Conservation (phyloP, 2,113 vertebrate genomes). For the Dunckerocampus dactyliophorus region DNA sequence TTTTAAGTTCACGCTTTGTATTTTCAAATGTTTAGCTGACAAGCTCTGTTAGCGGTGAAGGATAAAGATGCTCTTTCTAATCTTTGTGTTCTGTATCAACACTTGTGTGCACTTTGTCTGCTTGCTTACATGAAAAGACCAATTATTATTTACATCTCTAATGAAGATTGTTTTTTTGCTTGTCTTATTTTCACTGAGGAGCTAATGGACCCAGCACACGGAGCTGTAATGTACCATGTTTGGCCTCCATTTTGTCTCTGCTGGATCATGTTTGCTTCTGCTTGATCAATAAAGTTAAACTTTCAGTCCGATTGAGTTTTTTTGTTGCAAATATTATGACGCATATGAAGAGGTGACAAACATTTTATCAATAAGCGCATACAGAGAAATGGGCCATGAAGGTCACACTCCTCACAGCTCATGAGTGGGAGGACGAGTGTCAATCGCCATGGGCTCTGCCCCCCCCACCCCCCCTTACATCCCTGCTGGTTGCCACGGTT, state of each 20-base stretch:
- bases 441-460: conserved; percentile 49
- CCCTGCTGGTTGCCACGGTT: conserved; percentile 50
- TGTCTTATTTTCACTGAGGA: not conserved
- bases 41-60: conserved; percentile 13
- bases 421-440: conserved; percentile 63
- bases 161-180: conserved; percentile 1
- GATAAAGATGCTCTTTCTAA: conserved; percentile 42
- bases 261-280: conserved; percentile 48
- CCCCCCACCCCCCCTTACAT: conserved; percentile 24
- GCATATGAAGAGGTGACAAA: no score
- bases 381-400: conserved; percentile 33
- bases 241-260: conserved; percentile 6
- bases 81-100: conserved; percentile 65
- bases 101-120: conserved; percentile 61
- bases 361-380: no score
- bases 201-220: not conserved
- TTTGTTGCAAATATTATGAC: not conserved
- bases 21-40: not conserved
- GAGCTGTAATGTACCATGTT: not conserved
- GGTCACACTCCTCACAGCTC: conserved; percentile 47
- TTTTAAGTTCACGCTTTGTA: not conserved
- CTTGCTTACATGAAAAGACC: conserved; percentile 13
- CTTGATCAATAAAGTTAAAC: conserved; percentile 61
- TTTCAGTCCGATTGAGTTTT: conserved; percentile 7
- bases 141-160: not conserved